Base-by-base conservation (phyloP, 2,888 invertebrate genomes). In the Phaedon cochleariae region DNA sequence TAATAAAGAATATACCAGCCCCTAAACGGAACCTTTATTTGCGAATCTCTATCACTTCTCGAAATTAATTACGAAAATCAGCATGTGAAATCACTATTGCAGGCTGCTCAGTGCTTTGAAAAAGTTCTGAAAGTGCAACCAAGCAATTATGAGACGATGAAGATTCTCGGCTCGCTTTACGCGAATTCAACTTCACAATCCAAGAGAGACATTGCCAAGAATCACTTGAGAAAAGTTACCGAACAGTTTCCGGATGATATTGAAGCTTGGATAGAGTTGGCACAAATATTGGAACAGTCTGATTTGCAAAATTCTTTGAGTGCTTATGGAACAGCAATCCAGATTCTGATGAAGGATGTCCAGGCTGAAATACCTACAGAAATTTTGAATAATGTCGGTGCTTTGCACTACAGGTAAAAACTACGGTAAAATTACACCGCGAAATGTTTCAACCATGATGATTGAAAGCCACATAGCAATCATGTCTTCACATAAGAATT, bases 91-190 rank as follows among this genome's bases (percentile, higher is more conserved):
- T 41, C 9, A 29, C 15, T 52, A 15, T 58, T 70, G 75, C 78
- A 96, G 96, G 98, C 98, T 0, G 95, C 98, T 0, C 95, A 95
- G 81, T 98, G 98, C 82, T 99, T 99, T 83, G 98, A 99, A 85
- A 98, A 97, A 85, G 98, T 99, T 0, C 85, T 99, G 4, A 98
- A 98, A 86, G 94, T 91, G 0, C 96, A 97, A 81, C 97, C 98
- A 0, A 96, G 95, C 29, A 98, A 99, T 85, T 98, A 98, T 80
- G 99, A 99, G 84, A 98, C 99, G 0, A 97, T 99, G 96, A 99
- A 99, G 85, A 98, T 99, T 75, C 87, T 99, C 9, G 98, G 98
- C 1, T 97, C 98, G 0, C 85, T 99, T 0, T 99, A 99, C 82
- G 97, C 98, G 0, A 93, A 91, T 79, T 95, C 95, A 0, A 86